Percentiles rank a stretch among this genome's conserved stretches.
phyloP scores from a whole-genome alignment of 2,888 invertebrate species.

The Cerastoderma edule region DNA sequence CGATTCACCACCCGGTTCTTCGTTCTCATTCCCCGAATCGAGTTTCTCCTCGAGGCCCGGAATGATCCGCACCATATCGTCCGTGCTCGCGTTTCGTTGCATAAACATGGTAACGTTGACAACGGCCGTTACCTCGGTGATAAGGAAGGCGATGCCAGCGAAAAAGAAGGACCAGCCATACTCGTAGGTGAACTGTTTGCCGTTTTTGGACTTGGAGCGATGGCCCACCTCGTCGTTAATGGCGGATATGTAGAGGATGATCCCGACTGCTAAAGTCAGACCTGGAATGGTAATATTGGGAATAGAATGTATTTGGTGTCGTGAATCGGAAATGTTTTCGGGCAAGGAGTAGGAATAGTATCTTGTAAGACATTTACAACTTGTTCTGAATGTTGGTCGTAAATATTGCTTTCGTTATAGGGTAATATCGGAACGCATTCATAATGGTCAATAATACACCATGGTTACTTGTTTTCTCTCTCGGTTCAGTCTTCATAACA shows the following conservation, averaged over 20 bases:
- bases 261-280: conserved; percentile 79
- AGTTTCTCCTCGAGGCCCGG: conserved; percentile 73
- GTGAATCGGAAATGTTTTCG: too few species aligned
- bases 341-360: too few species aligned
- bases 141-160: conserved; percentile 80
- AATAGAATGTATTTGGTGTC: too few species aligned
- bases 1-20: conserved; percentile 46
- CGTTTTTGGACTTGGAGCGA: conserved; percentile 70
- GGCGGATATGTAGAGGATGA: conserved; percentile 81
- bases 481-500: too few species aligned
- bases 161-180: conserved; percentile 83
- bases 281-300: too few species aligned
- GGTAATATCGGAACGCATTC: too few species aligned
- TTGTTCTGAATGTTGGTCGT: too few species aligned
- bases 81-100: conserved; percentile 71
- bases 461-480: too few species aligned
- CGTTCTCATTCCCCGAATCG: conserved; percentile 41
- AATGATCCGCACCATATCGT: conserved; percentile 72
- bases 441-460: too few species aligned
- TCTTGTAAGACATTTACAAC: too few species aligned
- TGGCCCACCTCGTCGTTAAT: conserved; percentile 82
- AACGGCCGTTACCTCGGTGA: conserved; percentile 79
- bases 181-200: conserved; percentile 73
- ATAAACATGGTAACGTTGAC: conserved; percentile 80
- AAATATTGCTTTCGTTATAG: too few species aligned